A percentile compares a stretch with the other conserved stretches of the same genome.
Conservation (phyloP, 2,888 invertebrate species). For the Melanostoma mellinum region DNA sequence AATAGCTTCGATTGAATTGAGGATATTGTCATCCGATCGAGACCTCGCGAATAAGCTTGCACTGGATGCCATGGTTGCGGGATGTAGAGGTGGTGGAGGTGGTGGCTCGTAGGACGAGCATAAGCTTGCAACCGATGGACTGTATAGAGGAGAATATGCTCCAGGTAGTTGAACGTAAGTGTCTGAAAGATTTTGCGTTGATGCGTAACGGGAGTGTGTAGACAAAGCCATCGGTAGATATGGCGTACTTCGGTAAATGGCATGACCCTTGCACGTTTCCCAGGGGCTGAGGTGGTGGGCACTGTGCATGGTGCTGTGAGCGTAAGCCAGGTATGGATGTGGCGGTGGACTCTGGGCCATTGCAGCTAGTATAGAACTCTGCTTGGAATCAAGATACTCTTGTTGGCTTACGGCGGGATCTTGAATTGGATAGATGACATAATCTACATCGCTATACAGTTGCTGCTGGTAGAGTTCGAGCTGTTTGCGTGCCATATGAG, state of each 20-base stretch:
- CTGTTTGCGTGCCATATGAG: constrained; percentile 88
- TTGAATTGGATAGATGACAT: constrained; percentile 94
- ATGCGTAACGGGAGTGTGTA: constrained; percentile 88
- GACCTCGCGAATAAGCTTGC: constrained; percentile 85
- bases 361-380: constrained; percentile 86
- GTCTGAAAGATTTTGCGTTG: constrained; percentile 90
- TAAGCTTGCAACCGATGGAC: constrained; percentile 86
- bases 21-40: constrained; percentile 91
- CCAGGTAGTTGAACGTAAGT: constrained; percentile 87
- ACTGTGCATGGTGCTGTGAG: constrained; percentile 82
- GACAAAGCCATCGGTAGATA: constrained; percentile 88
- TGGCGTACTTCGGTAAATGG: constrained; percentile 92
- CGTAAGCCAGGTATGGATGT: constrained; percentile 83
- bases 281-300: constrained; percentile 77
- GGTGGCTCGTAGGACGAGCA: constrained; percentile 87
- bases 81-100: constrained; percentile 85
- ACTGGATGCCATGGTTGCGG: constrained; percentile 81
- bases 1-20: constrained; percentile 86
- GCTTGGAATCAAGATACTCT: constrained; percentile 94
- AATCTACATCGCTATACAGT: constrained; percentile 94
- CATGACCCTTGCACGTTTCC: constrained; percentile 85
- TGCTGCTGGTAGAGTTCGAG: constrained; percentile 94
- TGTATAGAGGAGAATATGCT: constrained; percentile 86
- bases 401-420: constrained; percentile 95
- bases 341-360: constrained; percentile 85